These are phyloP conservation scores for Pteronotus mesoamericanus DNA, from an alignment of 2,797 vertebrate genomes.

Conservation along the genomic window DNA sequence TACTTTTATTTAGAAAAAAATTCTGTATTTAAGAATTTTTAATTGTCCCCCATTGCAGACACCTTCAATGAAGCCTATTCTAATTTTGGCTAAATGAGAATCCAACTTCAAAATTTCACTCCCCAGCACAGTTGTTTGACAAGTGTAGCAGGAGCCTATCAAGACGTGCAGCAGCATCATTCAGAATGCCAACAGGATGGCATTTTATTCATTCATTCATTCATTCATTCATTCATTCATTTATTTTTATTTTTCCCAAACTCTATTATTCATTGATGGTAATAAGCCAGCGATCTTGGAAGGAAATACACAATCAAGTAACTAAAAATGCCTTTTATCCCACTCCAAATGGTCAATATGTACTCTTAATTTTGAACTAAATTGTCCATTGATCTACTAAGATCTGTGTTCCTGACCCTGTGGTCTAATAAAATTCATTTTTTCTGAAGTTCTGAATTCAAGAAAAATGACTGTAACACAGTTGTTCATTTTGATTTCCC, in stretches of 20 bases:
- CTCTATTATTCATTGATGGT: conserved; percentile 28
- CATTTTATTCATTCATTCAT: background rate
- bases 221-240: background rate
- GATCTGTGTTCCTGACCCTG: conserved; percentile 25
- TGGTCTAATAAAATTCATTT: conserved; percentile 51
- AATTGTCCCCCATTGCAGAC: background rate
- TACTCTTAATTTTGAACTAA: conserved; percentile 68
- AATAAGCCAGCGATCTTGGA: conserved; percentile 60
- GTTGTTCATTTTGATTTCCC: conserved; percentile 47
- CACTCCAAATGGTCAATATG: conserved; percentile 49
- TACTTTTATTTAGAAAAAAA: conserved; percentile 1
- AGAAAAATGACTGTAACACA: conserved; percentile 6
- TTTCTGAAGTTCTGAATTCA: conserved; percentile 51
- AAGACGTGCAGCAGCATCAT: conserved; percentile 7
- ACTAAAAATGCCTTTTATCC: conserved; percentile 39
- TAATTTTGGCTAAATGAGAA: conserved; percentile 51
- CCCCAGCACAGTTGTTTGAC: conserved; percentile 37
- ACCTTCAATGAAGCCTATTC: conserved; percentile 52
- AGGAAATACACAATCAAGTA: conserved; percentile 53
- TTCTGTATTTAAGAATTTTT: conserved; percentile 41
- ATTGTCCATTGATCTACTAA: conserved; percentile 44
- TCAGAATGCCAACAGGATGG: conserved; percentile 22
- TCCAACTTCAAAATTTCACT: conserved; percentile 49
- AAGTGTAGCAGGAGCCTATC: conserved; percentile 41
- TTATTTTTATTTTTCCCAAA: conserved; percentile 24